phyloP scores from a whole-genome alignment of 2,888 invertebrate species.

The Callyntrura guangdongensis region DNA sequence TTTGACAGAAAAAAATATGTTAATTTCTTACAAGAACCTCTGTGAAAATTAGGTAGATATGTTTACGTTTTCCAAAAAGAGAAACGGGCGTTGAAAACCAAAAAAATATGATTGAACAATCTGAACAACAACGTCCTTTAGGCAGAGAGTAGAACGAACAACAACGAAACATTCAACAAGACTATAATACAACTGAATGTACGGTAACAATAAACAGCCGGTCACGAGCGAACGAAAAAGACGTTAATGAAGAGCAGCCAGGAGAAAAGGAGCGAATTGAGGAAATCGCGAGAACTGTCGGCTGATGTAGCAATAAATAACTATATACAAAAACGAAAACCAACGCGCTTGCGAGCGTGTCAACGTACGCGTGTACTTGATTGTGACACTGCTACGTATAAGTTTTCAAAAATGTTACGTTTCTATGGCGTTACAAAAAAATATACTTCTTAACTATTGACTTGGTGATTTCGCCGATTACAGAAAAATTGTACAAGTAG shows the following conservation, averaged over 20 bases:
- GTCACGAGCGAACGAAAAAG: neutral
- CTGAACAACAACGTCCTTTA: constrained; percentile 33
- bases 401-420: too few species aligned
- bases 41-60: neutral
- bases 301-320: too few species aligned
- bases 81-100: neutral
- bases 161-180: constrained; percentile 9
- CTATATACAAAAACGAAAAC: too few species aligned
- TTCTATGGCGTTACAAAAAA: too few species aligned
- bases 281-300: neutral
- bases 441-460: neutral
- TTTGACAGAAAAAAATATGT: constrained; percentile 1
- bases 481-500: neutral
- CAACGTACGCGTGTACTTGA: too few species aligned
- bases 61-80: neutral
- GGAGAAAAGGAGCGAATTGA: constrained; percentile 39
- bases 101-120: constrained; percentile 18
- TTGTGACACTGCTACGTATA: too few species aligned
- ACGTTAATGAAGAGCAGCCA: constrained; percentile 2
- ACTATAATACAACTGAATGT: neutral
- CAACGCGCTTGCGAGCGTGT: too few species aligned
- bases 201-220: constrained; percentile 17
- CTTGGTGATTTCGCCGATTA: neutral
- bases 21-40: neutral
- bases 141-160: neutral